Evolutionary conservation across 1,140 invertebrate species (phyloP).

Genomic region (Ectropis grisescens): DNA sequence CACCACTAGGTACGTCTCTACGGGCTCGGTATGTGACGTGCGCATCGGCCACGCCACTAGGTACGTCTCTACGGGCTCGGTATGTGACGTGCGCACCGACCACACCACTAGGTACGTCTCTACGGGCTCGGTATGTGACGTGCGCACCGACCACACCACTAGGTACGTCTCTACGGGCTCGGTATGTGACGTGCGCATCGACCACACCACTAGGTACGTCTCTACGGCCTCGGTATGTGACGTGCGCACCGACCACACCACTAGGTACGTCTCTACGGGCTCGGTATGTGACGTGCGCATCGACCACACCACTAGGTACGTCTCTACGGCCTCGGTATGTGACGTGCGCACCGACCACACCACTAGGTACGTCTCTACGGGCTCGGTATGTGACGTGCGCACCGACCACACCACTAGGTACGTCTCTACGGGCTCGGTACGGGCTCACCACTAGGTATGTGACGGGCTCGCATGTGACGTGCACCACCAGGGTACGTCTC

Average conservation of each 20-base stretch:
- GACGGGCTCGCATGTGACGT: no score
- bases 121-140: no score
- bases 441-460: constrained; percentile 4
- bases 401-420: constrained; percentile 5
- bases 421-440: no score
- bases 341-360: neutral
- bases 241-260: neutral
- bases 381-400: no score
- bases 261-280: constrained; percentile 5
- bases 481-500: no score
- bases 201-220: constrained; percentile 5
- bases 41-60: constrained; percentile 1
- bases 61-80: constrained; percentile 1
- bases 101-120: constrained; percentile 6
- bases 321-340: no score
- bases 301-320: constrained; percentile 5
- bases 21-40: no score
- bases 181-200: no score
- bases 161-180: constrained; percentile 4
- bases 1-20: constrained; percentile 7
- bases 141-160: neutral
- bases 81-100: no score
- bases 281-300: no score
- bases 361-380: constrained; percentile 6
- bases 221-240: no score